These are phyloP conservation scores for Leptoteleia sp. DNA, from an alignment of 1,140 invertebrate species.

Conservation along the genomic window DNA sequence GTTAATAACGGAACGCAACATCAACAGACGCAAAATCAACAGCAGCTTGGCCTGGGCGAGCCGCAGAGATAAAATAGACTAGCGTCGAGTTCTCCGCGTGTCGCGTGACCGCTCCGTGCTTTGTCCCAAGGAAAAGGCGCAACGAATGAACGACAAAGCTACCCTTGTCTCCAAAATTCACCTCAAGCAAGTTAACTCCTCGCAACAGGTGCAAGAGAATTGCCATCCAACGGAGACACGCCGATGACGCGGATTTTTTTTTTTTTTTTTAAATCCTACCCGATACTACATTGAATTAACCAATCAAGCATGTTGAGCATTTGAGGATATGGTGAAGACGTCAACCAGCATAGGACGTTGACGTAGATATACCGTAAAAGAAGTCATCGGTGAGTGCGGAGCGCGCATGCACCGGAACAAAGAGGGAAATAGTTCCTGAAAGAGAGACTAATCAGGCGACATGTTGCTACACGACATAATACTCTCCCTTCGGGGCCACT, in stretches of 20 bases:
- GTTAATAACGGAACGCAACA: slow-evolving; percentile 71
- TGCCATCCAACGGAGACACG: no score
- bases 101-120: slow-evolving; percentile 61
- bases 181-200: no score
- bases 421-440: slow-evolving; percentile 53
- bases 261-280: no score
- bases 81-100: slow-evolving; percentile 57
- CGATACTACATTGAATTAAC: no score
- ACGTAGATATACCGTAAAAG: no score
- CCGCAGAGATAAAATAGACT: slow-evolving; percentile 79
- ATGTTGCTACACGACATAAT: slow-evolving; percentile 44
- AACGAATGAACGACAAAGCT: slow-evolving; percentile 14
- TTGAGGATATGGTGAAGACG: no score
- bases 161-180: slow-evolving; percentile 2
- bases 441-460: slow-evolving; percentile 58
- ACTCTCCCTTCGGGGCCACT: slow-evolving; percentile 60
- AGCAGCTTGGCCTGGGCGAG: slow-evolving; percentile 76
- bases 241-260: no score
- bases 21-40: slow-evolving; percentile 73
- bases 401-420: slow-evolving; percentile 19
- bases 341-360: no score
- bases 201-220: no score
- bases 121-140: slow-evolving; percentile 38
- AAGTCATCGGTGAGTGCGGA: no score
- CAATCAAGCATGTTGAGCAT: no score